Conservation (phyloP, 2,113 vertebrate genomes). For the Thalassoma bifasciatum region DNA sequence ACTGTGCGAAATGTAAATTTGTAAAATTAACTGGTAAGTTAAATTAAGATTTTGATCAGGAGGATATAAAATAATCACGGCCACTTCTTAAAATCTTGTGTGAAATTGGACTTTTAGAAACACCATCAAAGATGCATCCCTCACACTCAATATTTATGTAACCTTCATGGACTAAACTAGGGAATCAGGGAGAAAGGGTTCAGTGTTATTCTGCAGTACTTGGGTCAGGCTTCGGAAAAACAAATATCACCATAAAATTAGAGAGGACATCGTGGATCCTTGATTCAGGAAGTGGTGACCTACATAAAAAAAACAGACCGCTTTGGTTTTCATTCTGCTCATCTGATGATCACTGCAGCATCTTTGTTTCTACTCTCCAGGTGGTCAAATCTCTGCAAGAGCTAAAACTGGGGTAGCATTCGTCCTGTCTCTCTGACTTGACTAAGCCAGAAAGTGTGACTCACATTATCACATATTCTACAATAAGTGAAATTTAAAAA, state of each 20-base stretch:
- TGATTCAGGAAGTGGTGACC: slow-evolving; percentile 6
- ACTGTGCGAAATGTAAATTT: too few species aligned
- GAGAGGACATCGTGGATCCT: slow-evolving; percentile 8
- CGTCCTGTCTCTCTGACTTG: too few species aligned
- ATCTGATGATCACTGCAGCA: too few species aligned
- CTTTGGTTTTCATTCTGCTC: slow-evolving; percentile 7
- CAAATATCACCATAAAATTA: slow-evolving; percentile 35
- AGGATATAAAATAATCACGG: too few species aligned
- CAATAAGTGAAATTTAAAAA: too few species aligned
- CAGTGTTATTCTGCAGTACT: background rate
- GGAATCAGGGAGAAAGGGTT: slow-evolving; percentile 5
- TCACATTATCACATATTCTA: too few species aligned
- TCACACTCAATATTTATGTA: slow-evolving; percentile 6
- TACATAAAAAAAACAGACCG: slow-evolving; percentile 6
- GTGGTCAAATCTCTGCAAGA: background rate
- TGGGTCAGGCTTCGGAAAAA: background rate
- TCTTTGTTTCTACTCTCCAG: background rate
- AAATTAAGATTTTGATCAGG: too few species aligned
- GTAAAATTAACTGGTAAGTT: too few species aligned
- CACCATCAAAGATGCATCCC: background rate
- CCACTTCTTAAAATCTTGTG: too few species aligned
- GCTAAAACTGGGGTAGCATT: too few species aligned
- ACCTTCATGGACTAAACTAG: slow-evolving; percentile 23
- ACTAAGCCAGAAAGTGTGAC: too few species aligned
- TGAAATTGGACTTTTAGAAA: background rate